Evolutionary conservation across 2,888 invertebrate species (phyloP).

Genomic region (Sericinus montela): DNA sequence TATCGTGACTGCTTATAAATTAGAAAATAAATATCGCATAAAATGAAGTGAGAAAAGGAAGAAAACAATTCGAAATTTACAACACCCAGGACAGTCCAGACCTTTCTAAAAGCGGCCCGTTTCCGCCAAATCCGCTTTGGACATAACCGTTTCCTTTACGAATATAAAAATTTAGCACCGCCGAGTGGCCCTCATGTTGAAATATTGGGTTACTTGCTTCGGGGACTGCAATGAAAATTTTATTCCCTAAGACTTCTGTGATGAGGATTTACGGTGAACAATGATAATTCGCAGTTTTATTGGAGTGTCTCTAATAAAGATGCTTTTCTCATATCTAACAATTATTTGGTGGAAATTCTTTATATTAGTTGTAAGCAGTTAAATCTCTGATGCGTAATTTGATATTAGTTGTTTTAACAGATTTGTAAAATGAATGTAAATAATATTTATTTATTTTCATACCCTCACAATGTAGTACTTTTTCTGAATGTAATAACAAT

Average conservation of each 20-base stretch:
- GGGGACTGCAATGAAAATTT: conserved; percentile 29
- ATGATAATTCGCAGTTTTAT: too few species aligned
- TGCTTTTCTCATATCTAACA: too few species aligned
- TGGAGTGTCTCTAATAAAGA: too few species aligned
- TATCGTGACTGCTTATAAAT: not conserved
- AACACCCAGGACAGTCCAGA: conserved; percentile 30
- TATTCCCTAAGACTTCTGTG: conserved; percentile 42
- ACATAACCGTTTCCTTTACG: conserved; percentile 63
- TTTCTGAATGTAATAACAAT: too few species aligned
- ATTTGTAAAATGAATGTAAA: too few species aligned
- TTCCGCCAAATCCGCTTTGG: conserved; percentile 52
- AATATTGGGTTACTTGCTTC: conserved; percentile 42
- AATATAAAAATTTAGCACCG: conserved; percentile 65
- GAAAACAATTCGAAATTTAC: conserved; percentile 31
- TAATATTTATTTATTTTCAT: too few species aligned
- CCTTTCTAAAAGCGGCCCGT: conserved; percentile 31
- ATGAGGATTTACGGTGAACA: conserved; percentile 37
- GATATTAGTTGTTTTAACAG: too few species aligned
- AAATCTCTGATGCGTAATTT: too few species aligned
- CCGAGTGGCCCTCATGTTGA: conserved; percentile 49
- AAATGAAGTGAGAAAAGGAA: not conserved
- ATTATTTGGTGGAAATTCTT: too few species aligned
- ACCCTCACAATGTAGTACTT: too few species aligned
- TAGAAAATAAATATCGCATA: conserved; percentile 1
- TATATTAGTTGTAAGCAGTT: too few species aligned